Conservation (phyloP, 2,113 vertebrate species). For the Poeciliopsis retropinna region DNA sequence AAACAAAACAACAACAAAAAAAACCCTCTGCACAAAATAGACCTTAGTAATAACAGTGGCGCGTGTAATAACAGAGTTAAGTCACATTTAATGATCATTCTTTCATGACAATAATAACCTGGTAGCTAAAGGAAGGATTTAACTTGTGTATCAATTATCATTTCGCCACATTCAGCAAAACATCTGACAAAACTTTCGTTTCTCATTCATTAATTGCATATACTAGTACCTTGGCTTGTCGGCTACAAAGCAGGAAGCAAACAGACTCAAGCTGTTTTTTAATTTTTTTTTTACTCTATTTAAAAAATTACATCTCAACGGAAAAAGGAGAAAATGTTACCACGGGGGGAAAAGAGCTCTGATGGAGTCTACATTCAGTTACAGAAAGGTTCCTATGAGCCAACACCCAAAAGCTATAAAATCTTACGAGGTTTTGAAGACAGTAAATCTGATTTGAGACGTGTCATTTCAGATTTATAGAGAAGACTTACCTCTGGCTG, state of each 20-base stretch:
- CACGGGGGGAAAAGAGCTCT: neutral
- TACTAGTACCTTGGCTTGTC: neutral
- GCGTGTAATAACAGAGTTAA: constrained; percentile 36
- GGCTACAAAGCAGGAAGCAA: neutral
- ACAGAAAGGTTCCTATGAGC: neutral
- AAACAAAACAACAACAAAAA: neutral
- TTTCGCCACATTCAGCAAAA: neutral
- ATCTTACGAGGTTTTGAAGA: neutral
- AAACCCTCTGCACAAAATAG: constrained; percentile 2
- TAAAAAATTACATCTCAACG: neutral
- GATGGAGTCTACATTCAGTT: neutral
- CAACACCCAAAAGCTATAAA: constrained; percentile 3
- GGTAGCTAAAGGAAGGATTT: neutral
- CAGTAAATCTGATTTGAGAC: neutral
- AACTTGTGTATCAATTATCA: constrained; percentile 8
- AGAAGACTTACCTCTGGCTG: constrained; percentile 69
- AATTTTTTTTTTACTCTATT: neutral
- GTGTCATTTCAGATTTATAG: neutral
- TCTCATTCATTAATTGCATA: neutral
- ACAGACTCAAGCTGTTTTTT: neutral
- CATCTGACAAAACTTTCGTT: neutral
- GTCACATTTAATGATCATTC: constrained; percentile 33
- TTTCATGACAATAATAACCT: constrained; percentile 19
- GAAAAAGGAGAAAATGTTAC: neutral
- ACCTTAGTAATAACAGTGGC: constrained; percentile 43